Evolutionary conservation across 1,140 invertebrate genomes (phyloP), one percentile per base, ranked within the genome.

Genomic region (Pseudobourletiella spinata): DNA sequence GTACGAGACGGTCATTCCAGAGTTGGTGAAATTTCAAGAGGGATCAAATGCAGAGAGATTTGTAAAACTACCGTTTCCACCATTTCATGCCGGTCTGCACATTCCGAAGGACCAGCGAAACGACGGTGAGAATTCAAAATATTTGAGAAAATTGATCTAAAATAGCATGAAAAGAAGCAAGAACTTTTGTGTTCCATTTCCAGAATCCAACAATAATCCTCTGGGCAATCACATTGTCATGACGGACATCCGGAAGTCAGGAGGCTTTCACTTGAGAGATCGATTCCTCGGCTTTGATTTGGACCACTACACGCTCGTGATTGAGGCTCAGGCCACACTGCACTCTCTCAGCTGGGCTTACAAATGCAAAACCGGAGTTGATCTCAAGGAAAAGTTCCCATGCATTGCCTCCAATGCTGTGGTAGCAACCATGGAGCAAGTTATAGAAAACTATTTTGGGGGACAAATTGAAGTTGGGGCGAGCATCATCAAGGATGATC

Each of bases 141-240:
- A 14, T 18, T 18, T 42, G 35, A 14, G 18, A 18, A 14, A 42
- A 42, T 14, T 42, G 11, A 42, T 42, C 18, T 42, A 14, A 42
- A 14, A 14, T 42, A 42, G 35, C 14, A 14, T n/a, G n/a, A n/a
- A n/a, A n/a, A n/a, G n/a, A n/a, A n/a, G n/a, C n/a, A n/a, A n/a
- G n/a, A n/a, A n/a, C n/a, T n/a, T n/a, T n/a, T n/a, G n/a, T 42
- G 14, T 42, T 42, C 18, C 18, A 18, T 42, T 14, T 42, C 48
- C 48, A 50, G 22, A 15, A 50, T 14, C n/a, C n/a, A n/a, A n/a
- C n/a, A n/a, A n/a, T n/a, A n/a, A n/a, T n/a, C 20, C 52, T 20
- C 11, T 74, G 39, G 80, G 85, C 71, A 24, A 57, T 39, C 22
- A 39, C 55, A 57, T 57, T 11, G 42, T 57, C 3, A 39, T 57